phyloP scores from a whole-genome alignment of 2,888 invertebrate genomes.

The Microplitis manilae region DNA sequence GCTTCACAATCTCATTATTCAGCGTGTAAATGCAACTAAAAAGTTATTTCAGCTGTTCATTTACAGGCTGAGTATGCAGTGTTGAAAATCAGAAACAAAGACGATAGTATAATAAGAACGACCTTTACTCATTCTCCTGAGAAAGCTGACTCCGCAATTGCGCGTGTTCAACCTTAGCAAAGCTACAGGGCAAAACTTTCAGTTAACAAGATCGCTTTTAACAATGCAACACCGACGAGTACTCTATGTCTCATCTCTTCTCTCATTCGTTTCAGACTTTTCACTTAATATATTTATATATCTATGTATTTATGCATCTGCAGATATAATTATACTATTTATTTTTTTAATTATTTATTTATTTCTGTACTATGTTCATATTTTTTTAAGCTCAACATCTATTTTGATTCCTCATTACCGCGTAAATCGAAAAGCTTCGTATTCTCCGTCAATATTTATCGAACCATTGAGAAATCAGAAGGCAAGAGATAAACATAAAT shows the following conservation, averaged over 20 bases:
- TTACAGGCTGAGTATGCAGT: slow-evolving; percentile 3
- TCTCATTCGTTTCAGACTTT: neutral
- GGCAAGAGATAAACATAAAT: too few species aligned
- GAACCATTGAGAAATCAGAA: too few species aligned
- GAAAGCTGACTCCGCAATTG: slow-evolving; percentile 38
- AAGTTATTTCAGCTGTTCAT: neutral
- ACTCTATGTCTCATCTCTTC: slow-evolving; percentile 12
- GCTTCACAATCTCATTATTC: neutral
- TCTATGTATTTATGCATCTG: neutral
- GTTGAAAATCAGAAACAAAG: slow-evolving; percentile 25
- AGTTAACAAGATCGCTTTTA: slow-evolving; percentile 54
- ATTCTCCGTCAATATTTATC: too few species aligned
- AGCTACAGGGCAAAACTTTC: slow-evolving; percentile 42
- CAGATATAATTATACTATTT: slow-evolving; percentile 2
- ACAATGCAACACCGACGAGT: slow-evolving; percentile 52
- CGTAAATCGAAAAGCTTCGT: neutral
- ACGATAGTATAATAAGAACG: slow-evolving; percentile 13
- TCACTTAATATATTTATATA: neutral
- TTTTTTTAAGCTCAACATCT: neutral
- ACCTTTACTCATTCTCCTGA: slow-evolving; percentile 4
- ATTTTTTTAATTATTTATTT: neutral
- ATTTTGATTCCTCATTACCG: neutral
- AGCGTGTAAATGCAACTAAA: neutral
- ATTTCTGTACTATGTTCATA: too few species aligned
- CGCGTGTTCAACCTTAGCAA: slow-evolving; percentile 35